phyloP scores from a whole-genome alignment of 2,888 invertebrate genomes.

The Meteorus colon region DNA sequence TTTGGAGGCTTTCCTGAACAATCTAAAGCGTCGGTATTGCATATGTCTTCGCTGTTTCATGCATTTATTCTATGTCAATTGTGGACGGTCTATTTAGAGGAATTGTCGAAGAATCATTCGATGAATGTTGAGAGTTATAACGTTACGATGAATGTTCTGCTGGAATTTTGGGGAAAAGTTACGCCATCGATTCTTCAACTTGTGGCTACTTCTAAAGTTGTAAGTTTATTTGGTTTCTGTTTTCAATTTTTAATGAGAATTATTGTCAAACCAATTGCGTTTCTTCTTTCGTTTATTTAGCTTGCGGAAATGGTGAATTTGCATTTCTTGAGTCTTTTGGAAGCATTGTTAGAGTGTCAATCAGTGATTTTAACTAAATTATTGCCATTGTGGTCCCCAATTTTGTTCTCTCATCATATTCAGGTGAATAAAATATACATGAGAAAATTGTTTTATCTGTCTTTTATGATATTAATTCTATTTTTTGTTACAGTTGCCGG shows the following conservation, averaged over 20 bases:
- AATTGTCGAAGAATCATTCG: conserved; percentile 81
- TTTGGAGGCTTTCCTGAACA: conserved; percentile 98
- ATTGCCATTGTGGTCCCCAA: conserved; percentile 96
- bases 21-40: conserved; percentile 90
- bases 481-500: conserved; percentile 82
- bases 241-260: neutral
- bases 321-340: conserved; percentile 95
- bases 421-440: conserved; percentile 75
- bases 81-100: conserved; percentile 99
- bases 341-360: conserved; percentile 95
- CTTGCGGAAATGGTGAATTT: conserved; percentile 98
- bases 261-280: too few species aligned
- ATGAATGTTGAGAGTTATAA: conserved; percentile 83
- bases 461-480: conserved; percentile 23
- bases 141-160: conserved; percentile 85
- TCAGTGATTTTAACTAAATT: conserved; percentile 93
- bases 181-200: conserved; percentile 96
- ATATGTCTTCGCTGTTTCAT: conserved; percentile 97
- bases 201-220: conserved; percentile 92
- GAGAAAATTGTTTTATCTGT: conserved; percentile 34
- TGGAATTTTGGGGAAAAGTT: conserved; percentile 99
- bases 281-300: conserved; percentile 74
- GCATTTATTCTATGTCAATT: conserved; percentile 98
- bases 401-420: conserved; percentile 92
- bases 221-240: conserved; percentile 72